These are phyloP conservation scores for Megalops atlanticus DNA, from an alignment of 2,113 vertebrate genomes.

Conservation along the genomic window DNA sequence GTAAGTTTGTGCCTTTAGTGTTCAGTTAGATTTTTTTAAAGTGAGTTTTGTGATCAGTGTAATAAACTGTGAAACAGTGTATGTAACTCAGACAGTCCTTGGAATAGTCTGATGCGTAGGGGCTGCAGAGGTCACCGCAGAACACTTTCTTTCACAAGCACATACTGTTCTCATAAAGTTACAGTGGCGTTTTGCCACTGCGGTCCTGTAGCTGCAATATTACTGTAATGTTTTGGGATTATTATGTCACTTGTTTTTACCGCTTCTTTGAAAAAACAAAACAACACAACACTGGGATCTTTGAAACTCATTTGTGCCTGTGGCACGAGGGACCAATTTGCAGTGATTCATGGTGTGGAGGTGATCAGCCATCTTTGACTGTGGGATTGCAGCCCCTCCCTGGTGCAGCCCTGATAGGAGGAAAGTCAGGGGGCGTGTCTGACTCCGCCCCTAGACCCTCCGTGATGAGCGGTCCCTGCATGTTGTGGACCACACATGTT, in stretches of 20 bases:
- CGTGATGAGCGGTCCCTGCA: conserved; percentile 60
- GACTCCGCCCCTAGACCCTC: conserved; percentile 54
- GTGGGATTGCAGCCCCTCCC: conserved; percentile 81
- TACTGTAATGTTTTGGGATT: conserved; percentile 53
- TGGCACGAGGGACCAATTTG: conserved; percentile 4
- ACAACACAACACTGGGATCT: conserved; percentile 10
- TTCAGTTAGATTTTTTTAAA: not conserved
- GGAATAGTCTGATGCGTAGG: not conserved
- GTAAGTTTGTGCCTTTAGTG: not conserved
- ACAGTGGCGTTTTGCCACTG: conserved; percentile 61
- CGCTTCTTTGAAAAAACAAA: not conserved
- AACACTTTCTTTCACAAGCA: conserved; percentile 48
- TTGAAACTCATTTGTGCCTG: conserved; percentile 50
- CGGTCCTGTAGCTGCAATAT: conserved; percentile 45
- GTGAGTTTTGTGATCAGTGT: conserved; percentile 4
- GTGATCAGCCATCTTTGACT: conserved; percentile 76
- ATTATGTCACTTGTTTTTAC: conserved; percentile 52
- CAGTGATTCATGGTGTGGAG: conserved; percentile 54
- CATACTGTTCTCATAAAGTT: conserved; percentile 53
- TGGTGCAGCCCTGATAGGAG: conserved; percentile 65
- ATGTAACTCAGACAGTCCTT: conserved; percentile 1
- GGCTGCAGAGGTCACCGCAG: not conserved
- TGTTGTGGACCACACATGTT: conserved; percentile 69
- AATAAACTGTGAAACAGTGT: conserved; percentile 11
- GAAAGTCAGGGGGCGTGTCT: conserved; percentile 34